Conservation (phyloP, 1,140 invertebrate genomes). For the Drosophila paulistorum region DNA sequence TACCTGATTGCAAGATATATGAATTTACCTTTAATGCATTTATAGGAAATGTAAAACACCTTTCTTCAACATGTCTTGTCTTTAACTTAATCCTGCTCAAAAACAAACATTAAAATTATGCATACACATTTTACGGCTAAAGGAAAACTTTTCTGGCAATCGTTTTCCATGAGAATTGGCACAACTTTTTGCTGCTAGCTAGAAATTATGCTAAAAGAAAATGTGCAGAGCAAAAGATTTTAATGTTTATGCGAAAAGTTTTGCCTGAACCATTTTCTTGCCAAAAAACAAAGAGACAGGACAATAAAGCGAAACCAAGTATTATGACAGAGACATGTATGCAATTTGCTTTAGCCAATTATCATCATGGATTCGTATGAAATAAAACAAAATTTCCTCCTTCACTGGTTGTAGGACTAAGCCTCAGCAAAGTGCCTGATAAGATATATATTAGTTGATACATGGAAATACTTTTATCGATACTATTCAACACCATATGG, state of each 20-base stretch:
- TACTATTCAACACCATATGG: slow-evolving; percentile 65
- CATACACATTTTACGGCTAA: slow-evolving; percentile 27
- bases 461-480: slow-evolving; percentile 68
- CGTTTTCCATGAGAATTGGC: slow-evolving; percentile 60
- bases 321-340: slow-evolving; percentile 44
- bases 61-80: slow-evolving; percentile 59
- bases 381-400: slow-evolving; percentile 21
- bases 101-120: slow-evolving; percentile 58
- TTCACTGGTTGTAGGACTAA: slow-evolving; percentile 48
- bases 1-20: slow-evolving; percentile 42
- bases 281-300: slow-evolving; percentile 43
- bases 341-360: slow-evolving; percentile 27
- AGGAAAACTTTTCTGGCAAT: slow-evolving; percentile 60
- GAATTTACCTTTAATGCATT: neutral
- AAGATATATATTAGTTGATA: slow-evolving; percentile 47
- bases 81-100: slow-evolving; percentile 55
- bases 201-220: slow-evolving; percentile 79
- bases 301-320: slow-evolving; percentile 54
- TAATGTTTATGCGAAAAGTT: slow-evolving; percentile 77
- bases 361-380: slow-evolving; percentile 17
- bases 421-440: slow-evolving; percentile 36
- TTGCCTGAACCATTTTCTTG: slow-evolving; percentile 45
- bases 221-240: slow-evolving; percentile 63
- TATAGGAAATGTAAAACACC: slow-evolving; percentile 44
- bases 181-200: slow-evolving; percentile 70